Conservation (phyloP, 2,888 invertebrate species). For the Philereme vetulata region DNA sequence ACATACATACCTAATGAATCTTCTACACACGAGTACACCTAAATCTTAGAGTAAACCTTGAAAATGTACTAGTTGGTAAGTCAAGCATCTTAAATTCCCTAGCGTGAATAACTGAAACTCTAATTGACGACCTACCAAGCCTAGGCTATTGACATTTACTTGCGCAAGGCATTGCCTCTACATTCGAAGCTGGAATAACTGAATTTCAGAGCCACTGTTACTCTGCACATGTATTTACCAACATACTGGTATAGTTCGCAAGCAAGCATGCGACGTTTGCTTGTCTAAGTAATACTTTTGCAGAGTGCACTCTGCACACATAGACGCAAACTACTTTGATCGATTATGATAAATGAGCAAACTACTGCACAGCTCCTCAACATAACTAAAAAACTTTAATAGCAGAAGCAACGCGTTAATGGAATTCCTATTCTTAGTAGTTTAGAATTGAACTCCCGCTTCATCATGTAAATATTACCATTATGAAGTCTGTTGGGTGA, state of each 20-base stretch:
- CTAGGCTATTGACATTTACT: conserved; percentile 1
- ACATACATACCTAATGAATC: conserved; percentile 38
- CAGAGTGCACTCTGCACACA: conserved; percentile 33
- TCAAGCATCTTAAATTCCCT: background rate
- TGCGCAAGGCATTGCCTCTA: background rate
- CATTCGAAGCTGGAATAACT: conserved; percentile 19
- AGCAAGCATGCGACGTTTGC: conserved; percentile 21
- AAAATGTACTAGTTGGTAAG: conserved; percentile 1
- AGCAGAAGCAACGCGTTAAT: conserved; percentile 6
- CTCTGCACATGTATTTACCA: conserved; percentile 7
- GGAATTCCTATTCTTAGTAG: conserved; percentile 4
- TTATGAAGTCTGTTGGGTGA: conserved; percentile 18
- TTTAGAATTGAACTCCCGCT: conserved; percentile 13
- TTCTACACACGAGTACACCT: conserved; percentile 26
- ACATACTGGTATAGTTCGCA: conserved; percentile 10
- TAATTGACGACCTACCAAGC: background rate
- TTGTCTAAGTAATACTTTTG: conserved; percentile 21
- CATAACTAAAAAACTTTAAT: conserved; percentile 8
- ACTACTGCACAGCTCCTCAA: conserved; percentile 3
- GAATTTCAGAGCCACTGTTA: conserved; percentile 15
- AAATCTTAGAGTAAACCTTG: background rate
- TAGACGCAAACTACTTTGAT: conserved; percentile 29
- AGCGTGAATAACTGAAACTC: conserved; percentile 11
- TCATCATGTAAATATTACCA: conserved; percentile 11
- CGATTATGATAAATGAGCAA: conserved; percentile 33